Evolutionary conservation across 1,140 invertebrate genomes (phyloP), one percentile per base, ranked within the genome.

Genomic region (Caerostris extrusa): DNA sequence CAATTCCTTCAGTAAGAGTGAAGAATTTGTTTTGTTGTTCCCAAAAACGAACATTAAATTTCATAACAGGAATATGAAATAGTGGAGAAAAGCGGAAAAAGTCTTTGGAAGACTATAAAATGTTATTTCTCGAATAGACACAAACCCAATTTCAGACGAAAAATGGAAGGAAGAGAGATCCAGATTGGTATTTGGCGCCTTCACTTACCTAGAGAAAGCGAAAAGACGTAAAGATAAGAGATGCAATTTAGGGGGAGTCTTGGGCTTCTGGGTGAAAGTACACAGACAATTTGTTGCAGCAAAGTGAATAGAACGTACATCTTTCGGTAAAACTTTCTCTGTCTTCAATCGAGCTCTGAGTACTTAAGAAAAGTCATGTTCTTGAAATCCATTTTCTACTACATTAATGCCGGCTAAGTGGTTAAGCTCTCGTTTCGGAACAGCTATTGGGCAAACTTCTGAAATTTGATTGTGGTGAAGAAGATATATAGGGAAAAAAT

Each of bases 161-260:
- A 85, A 34, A 85, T 85, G 57, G 82, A 53, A 34, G 57, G 34
- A 64, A 87, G 60, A 87, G 34, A 87, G 85, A 87, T 87, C 57
- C 60, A 61, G 58, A 64, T 87, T 87, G 56, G 60, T 87, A 87
- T 87, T 87, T 87, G 85, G 85, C 60, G 58, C 85, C 58, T 87
- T 53, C 14, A 87, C 85, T 87, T 50, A 87, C 85, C 57, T 53
- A 60, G 14, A 61, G 60, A 10, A 61, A 87, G 58, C 19, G 58
- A 61, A 87, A 50, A 87, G 58, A 60, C 85, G 85, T 61, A 87
- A 87, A 87, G 85, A 87, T 87, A 87, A 87, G 85, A 61, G 60
- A 87, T 61, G 85, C 85, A 87, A 87, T 87, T 87, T 61, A 87
- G 85, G 19, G 19, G 58, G 57, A 19, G 60, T 87, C 85, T 61